Evolutionary conservation across 2,888 invertebrate species (phyloP), one percentile per base, ranked within the genome.

Genomic region (Pristionchus exspectatus): DNA sequence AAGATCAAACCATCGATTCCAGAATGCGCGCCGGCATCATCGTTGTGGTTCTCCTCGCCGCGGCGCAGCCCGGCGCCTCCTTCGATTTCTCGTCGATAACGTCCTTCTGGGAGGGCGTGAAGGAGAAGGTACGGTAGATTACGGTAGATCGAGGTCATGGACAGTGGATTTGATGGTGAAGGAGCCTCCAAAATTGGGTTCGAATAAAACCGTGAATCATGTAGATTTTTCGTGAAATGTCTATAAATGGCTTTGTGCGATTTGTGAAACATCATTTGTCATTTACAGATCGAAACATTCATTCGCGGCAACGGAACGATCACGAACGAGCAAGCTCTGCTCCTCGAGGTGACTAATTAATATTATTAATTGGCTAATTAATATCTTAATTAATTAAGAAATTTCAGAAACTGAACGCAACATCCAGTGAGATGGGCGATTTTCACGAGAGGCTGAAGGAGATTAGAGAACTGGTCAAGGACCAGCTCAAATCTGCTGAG

Each of bases 241-340:
- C n/a, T n/a, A n/a, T n/a, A n/a, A n/a, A n/a, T n/a, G n/a, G n/a
- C n/a, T n/a, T n/a, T n/a, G 10, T 9, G 44, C 44, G 10, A 50
- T 12, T n/a, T 66, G 59, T 59, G 59, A 59, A 12, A 59, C 59
- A 21, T 14, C 2, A 83, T 30, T 27, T 12, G 12, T 24, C 1
- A 21, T 30, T 50, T 3, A 10, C 74, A 88, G 87, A 74, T 88
- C 54, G 56, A 44, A n/a, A 33, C 21, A 0, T 66, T 56, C 74
- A 74, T 88, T 50, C 87, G 87, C 9, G 87, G 87, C 18, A 88
- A 88, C n/a, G 74, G 74, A 50, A 88, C 87, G 9, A 33, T 88
- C 7, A 88, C 87, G 0, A 33, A 74, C 21, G 87, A 88, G 27
- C 74, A 88, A 38, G 56, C 27, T 10, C 27, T 21, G 0, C 44